phyloP scores from a whole-genome alignment of 2,888 invertebrate genomes.

The Smittia sp. region DNA sequence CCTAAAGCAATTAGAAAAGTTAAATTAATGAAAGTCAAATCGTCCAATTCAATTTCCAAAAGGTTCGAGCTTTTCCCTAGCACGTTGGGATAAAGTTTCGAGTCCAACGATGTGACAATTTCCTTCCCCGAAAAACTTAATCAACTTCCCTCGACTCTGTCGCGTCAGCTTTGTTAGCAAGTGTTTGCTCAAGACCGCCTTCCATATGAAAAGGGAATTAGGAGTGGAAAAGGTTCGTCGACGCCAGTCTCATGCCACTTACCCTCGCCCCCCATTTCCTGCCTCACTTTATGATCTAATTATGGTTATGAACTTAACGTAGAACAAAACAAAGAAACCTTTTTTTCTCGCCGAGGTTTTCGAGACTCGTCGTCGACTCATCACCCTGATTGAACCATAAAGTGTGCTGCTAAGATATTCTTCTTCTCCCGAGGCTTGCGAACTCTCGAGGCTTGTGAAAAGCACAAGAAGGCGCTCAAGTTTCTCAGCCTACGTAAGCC shows the following conservation, averaged over 20 bases:
- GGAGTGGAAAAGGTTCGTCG: background rate
- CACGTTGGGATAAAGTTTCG: background rate
- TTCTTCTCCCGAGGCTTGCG: background rate
- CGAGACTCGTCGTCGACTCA: background rate
- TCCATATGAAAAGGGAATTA: background rate
- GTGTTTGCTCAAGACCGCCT: background rate
- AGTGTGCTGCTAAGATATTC: background rate
- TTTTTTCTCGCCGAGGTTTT: background rate
- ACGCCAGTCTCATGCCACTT: background rate
- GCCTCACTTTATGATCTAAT: slow-evolving; percentile 29
- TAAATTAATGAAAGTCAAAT: no score
- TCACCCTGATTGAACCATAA: background rate
- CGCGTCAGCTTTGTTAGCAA: background rate
- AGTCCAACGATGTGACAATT: background rate
- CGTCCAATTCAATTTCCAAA: no score
- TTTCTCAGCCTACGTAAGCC: no score
- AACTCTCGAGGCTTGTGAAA: background rate
- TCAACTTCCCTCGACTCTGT: background rate
- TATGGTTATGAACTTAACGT: slow-evolving; percentile 25
- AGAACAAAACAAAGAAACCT: background rate
- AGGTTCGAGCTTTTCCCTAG: no score
- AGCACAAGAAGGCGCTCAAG: no score
- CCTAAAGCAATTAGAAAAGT: no score
- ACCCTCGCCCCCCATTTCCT: background rate
- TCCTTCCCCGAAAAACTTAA: background rate